These are phyloP conservation scores for Lordiphosa clarofinis DNA, from an alignment of 1,140 invertebrate species.

Conservation along the genomic window DNA sequence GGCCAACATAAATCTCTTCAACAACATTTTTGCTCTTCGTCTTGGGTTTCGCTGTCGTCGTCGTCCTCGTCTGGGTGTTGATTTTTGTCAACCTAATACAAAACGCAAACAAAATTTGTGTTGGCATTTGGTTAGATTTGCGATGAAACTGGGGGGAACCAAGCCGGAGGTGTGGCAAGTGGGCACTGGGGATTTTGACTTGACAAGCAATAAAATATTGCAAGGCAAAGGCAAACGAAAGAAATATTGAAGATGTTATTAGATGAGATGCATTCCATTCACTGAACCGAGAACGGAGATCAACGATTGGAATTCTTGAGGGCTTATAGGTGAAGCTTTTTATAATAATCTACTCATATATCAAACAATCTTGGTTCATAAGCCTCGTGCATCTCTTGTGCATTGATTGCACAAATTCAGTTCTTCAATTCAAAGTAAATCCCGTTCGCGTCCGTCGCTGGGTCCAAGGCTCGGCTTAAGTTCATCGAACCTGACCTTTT, in stretches of 20 bases:
- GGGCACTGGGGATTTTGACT: constrained; percentile 28
- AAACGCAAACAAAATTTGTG: constrained; percentile 74
- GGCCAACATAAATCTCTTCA: constrained; percentile 29
- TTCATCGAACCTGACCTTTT: too few species aligned
- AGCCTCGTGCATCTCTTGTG: too few species aligned
- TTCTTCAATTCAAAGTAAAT: too few species aligned
- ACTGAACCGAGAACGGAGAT: too few species aligned
- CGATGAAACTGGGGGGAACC: constrained; percentile 17
- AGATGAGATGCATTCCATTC: too few species aligned
- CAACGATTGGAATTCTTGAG: too few species aligned
- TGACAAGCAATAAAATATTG: constrained; percentile 15
- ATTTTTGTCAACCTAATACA: constrained; percentile 74
- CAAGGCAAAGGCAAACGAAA: constrained; percentile 24
- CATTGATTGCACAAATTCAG: too few species aligned
- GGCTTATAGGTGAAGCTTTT: too few species aligned
- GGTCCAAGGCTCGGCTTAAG: too few species aligned
- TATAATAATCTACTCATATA: too few species aligned
- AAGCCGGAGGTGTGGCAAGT: constrained; percentile 9
- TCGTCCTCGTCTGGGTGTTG: constrained; percentile 42
- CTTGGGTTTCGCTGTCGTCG: not conserved
- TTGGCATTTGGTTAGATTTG: constrained; percentile 69
- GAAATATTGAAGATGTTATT: constrained; percentile 18
- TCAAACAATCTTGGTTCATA: too few species aligned
- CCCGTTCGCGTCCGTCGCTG: too few species aligned
- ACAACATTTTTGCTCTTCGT: constrained; percentile 14